Percentiles rank a stretch among this genome's conserved stretches.
These are phyloP conservation scores for Aix galericulata DNA, from an alignment of 2,113 vertebrate genomes.

Conservation along the genomic window DNA sequence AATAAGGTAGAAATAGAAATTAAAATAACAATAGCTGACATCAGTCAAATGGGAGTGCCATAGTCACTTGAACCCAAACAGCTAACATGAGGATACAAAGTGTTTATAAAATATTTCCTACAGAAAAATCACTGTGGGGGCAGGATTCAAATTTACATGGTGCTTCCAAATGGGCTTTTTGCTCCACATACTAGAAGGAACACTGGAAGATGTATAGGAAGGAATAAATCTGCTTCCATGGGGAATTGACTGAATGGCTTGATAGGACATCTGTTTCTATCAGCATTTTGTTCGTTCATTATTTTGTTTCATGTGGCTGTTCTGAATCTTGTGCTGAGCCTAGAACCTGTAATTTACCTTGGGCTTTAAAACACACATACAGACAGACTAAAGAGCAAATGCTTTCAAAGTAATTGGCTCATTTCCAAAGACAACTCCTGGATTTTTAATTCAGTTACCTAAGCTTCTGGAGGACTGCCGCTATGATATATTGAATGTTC, in stretches of 20 bases:
- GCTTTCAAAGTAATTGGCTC: background rate
- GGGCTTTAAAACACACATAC: background rate
- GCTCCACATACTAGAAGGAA: background rate
- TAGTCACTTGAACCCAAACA: background rate
- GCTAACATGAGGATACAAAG: background rate
- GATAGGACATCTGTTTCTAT: background rate
- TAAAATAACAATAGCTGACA: background rate
- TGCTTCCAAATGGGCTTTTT: background rate
- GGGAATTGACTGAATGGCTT: background rate
- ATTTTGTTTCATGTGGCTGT: background rate
- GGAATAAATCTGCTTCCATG: background rate
- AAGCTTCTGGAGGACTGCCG: background rate
- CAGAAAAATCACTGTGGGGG: background rate
- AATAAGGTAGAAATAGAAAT: background rate
- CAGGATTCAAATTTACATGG: background rate
- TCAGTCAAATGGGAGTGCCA: background rate
- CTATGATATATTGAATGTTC: background rate
- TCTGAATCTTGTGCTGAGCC: background rate
- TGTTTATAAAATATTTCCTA: background rate
- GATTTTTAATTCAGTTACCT: background rate
- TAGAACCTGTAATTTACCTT: background rate
- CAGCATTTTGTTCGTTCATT: background rate
- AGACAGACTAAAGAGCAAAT: background rate
- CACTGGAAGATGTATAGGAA: background rate
- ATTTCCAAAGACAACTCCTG: background rate